Conservation (phyloP, 2,797 vertebrate species). For the Erethizon dorsatum region DNA sequence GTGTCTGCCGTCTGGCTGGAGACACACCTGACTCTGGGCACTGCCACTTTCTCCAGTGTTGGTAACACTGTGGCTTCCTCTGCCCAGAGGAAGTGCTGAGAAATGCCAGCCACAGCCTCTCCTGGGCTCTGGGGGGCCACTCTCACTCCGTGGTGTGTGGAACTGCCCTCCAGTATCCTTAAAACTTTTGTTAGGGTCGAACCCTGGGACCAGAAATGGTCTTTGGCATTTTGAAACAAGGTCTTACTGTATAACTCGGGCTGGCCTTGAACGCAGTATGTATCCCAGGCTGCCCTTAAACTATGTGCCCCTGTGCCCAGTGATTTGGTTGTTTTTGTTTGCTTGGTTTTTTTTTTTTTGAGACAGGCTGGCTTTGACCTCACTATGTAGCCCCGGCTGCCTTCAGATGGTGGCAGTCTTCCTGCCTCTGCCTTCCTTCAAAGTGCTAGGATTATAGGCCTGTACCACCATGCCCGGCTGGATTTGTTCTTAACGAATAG, state of each 20-base stretch:
- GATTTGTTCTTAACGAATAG: neutral
- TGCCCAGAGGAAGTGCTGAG: neutral
- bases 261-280: neutral
- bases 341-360: neutral
- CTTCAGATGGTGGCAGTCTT: neutral
- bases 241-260: no score
- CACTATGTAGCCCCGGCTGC: neutral
- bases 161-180: no score
- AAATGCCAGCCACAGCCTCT: neutral
- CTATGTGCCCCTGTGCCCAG: neutral
- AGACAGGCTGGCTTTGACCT: neutral
- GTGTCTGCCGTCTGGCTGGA: neutral
- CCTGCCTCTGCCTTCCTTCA: neutral
- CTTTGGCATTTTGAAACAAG: neutral
- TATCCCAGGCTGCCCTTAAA: neutral
- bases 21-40: constrained; percentile 40
- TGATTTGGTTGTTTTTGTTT: neutral
- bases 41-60: neutral
- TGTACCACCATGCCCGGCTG: neutral
- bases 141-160: rapidly evolving
- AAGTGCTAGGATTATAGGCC: neutral
- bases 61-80: neutral
- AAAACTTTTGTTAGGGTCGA: neutral
- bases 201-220: neutral
- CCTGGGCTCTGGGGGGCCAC: no score